phyloP scores from a whole-genome alignment of 2,888 invertebrate species.

The Sussaba pulchella region DNA sequence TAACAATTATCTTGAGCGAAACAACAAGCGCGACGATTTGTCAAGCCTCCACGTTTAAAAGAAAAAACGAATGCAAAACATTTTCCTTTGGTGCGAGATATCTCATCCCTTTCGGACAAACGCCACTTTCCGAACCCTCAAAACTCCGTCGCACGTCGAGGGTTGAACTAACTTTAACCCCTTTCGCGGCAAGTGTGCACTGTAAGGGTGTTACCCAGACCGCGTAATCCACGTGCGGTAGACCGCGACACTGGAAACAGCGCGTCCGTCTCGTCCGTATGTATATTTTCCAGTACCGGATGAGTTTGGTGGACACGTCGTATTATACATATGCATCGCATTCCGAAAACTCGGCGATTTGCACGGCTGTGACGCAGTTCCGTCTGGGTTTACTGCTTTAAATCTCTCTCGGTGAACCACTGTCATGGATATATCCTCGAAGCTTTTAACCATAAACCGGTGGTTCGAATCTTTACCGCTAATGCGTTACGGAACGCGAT shows the following conservation, averaged over 20 bases:
- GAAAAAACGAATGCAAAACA: too few species aligned
- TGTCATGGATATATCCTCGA: conserved; percentile 1
- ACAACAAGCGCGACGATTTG: not conserved
- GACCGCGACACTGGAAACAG: conserved; percentile 33
- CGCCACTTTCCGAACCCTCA: conserved; percentile 72
- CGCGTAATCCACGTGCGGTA: conserved; percentile 56
- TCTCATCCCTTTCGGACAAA: conserved; percentile 18
- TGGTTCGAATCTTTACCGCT: not conserved
- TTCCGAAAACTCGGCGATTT: not conserved
- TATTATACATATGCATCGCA: not conserved
- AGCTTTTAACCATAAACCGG: not conserved
- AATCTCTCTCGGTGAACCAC: not conserved
- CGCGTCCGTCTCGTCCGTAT: conserved; percentile 2
- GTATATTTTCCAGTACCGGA: conserved; percentile 15
- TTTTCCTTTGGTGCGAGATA: conserved; percentile 1
- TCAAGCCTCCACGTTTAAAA: not conserved
- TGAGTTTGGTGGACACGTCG: conserved; percentile 1
- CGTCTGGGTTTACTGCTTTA: not conserved
- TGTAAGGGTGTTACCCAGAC: conserved; percentile 46
- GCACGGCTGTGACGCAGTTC: not conserved
- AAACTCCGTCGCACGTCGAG: conserved; percentile 77
- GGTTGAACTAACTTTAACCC: conserved; percentile 75
- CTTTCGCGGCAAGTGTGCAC: conserved; percentile 21
- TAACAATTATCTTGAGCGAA: not conserved
- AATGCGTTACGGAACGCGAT: not conserved